Evolutionary conservation across 1,140 invertebrate species (phyloP).

Genomic region (Ptiloglossa arizonensis): DNA sequence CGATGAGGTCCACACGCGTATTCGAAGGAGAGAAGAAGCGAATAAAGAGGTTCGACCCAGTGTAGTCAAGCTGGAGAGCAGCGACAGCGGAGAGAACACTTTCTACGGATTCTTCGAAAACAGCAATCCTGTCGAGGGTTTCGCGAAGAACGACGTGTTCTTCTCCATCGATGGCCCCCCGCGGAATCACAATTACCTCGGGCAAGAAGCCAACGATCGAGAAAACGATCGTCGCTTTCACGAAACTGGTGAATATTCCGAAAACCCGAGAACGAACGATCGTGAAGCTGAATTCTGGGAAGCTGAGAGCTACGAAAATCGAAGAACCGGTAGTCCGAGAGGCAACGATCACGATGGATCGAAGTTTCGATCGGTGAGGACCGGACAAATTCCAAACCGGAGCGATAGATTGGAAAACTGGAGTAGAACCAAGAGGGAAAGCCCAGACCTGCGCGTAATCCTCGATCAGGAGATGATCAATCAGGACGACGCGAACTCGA

Average conservation of each 20-base stretch:
- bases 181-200: constrained; percentile 51
- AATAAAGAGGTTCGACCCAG: constrained; percentile 18
- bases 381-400: no score
- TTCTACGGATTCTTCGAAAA: constrained; percentile 67
- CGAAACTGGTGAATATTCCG: constrained; percentile 49
- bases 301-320: constrained; percentile 26
- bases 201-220: constrained; percentile 14
- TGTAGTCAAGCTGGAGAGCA: constrained; percentile 16
- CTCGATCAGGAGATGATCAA: constrained; percentile 71
- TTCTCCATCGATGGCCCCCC: constrained; percentile 24
- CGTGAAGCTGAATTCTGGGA: constrained; percentile 55
- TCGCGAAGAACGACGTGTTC: constrained; percentile 63
- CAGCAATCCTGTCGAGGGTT: constrained; percentile 53
- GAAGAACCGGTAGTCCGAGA: no score
- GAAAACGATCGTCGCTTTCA: neutral
- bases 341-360: no score
- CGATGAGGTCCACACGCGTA: constrained; percentile 5
- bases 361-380: no score
- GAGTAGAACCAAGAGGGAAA: neutral
- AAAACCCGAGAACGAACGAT: constrained; percentile 12
- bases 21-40: constrained; percentile 25
- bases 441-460: constrained; percentile 49
- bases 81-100: constrained; percentile 59
- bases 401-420: no score
- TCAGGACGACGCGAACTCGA: constrained; percentile 68